A percentile compares a stretch with the other conserved stretches of the same genome.
These are phyloP conservation scores for Dufourea novaeangliae DNA, from an alignment of 1,140 invertebrate genomes.

Conservation along the genomic window DNA sequence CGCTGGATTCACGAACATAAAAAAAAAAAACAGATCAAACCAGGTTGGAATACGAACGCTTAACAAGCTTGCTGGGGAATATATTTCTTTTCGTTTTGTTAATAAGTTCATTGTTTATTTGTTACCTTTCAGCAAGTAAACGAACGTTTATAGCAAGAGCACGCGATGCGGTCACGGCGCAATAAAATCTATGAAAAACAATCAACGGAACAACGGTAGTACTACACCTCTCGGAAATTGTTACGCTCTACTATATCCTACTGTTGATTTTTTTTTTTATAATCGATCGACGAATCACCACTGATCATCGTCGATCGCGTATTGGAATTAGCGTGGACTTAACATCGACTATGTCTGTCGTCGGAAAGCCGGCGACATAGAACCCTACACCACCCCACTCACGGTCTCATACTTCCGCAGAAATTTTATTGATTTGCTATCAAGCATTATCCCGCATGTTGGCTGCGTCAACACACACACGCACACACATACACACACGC, in stretches of 20 bases:
- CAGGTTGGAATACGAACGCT: neutral
- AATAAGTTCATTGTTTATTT: slow-evolving; percentile 26
- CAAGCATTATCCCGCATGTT: neutral
- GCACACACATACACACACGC: neutral
- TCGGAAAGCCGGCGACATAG: slow-evolving; percentile 25
- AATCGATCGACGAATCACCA: slow-evolving; percentile 52
- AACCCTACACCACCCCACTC: slow-evolving; percentile 31
- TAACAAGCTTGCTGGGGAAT: neutral
- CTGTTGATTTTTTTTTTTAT: slow-evolving; percentile 66
- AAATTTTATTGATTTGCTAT: slow-evolving; percentile 28
- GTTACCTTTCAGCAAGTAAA: slow-evolving; percentile 32
- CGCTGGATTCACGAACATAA: too few species aligned
- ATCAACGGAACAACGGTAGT: slow-evolving; percentile 80
- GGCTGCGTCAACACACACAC: neutral
- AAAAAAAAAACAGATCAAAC: neutral
- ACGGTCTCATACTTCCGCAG: neutral
- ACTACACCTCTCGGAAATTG: slow-evolving; percentile 75
- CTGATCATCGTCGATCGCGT: slow-evolving; percentile 21
- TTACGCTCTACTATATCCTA: slow-evolving; percentile 67
- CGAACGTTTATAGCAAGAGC: slow-evolving; percentile 35
- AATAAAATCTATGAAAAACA: slow-evolving; percentile 82
- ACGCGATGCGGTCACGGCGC: slow-evolving; percentile 75
- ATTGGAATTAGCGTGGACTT: slow-evolving; percentile 26
- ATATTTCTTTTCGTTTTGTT: slow-evolving; percentile 19
- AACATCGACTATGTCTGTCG: slow-evolving; percentile 41